Evolutionary conservation across 2,113 vertebrate genomes (phyloP).

Genomic region (Canis aureus): DNA sequence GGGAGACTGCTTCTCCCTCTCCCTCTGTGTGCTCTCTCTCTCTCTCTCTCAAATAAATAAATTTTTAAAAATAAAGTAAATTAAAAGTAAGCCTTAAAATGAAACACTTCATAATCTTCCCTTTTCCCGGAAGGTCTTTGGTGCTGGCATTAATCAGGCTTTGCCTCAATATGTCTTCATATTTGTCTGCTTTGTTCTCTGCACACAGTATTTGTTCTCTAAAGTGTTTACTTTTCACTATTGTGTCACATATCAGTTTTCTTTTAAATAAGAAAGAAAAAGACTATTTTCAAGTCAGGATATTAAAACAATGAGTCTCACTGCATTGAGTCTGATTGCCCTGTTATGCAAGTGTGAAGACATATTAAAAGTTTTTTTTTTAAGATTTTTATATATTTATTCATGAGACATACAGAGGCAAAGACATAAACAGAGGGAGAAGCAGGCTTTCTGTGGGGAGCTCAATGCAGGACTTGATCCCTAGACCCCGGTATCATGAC

Average conservation of each 20-base stretch:
- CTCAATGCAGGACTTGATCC: too few species aligned
- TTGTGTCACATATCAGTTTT: slow-evolving; percentile 22
- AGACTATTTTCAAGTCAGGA: not conserved
- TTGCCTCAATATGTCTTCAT: not conserved
- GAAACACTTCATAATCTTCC: not conserved
- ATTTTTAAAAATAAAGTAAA: not conserved
- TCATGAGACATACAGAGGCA: too few species aligned
- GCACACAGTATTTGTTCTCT: not conserved
- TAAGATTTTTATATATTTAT: too few species aligned
- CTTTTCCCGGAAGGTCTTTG: not conserved
- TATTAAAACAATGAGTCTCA: not conserved
- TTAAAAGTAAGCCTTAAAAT: not conserved
- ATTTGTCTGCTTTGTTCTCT: not conserved
- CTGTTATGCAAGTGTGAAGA: not conserved
- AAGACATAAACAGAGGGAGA: too few species aligned
- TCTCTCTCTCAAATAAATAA: too few species aligned
- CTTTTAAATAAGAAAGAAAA: slow-evolving; percentile 28
- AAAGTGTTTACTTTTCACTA: not conserved
- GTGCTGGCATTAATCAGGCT: not conserved
- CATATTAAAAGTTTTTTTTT: rapidly evolving
- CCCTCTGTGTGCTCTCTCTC: too few species aligned
- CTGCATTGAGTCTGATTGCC: not conserved
- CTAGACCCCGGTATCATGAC: too few species aligned
- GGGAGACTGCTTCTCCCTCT: too few species aligned
- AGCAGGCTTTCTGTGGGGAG: too few species aligned